A percentile compares a stretch with the other conserved stretches of the same genome.
These are phyloP conservation scores for Polyploca ridens DNA, from an alignment of 2,888 invertebrate species.

Conservation along the genomic window DNA sequence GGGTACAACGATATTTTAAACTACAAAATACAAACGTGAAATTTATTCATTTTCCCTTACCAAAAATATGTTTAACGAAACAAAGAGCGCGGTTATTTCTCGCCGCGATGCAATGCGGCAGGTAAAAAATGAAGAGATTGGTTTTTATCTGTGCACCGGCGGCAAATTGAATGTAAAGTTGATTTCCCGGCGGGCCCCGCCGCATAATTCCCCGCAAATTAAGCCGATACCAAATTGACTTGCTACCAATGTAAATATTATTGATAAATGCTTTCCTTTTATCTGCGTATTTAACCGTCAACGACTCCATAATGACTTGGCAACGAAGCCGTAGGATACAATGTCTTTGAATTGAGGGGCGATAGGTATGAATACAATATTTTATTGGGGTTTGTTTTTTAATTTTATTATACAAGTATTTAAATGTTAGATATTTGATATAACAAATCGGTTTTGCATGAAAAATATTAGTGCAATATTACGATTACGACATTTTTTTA, in stretches of 20 bases:
- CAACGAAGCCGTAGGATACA: constrained; percentile 1
- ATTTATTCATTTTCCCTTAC: neutral
- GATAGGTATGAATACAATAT: constrained; percentile 18
- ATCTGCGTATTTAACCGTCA: constrained; percentile 33
- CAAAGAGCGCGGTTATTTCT: neutral
- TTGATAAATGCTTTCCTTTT: constrained; percentile 74
- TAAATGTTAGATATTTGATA: too few relatives aligned
- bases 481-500: too few relatives aligned
- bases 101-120: constrained; percentile 30
- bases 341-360: neutral
- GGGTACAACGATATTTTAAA: neutral
- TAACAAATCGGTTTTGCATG: too few relatives aligned
- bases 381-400: constrained; percentile 10
- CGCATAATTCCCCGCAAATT: constrained; percentile 79
- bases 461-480: too few relatives aligned
- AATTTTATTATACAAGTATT: neutral
- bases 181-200: constrained; percentile 78
- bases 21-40: neutral
- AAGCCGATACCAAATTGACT: constrained; percentile 77
- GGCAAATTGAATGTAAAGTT: constrained; percentile 83
- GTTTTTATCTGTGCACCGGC: constrained; percentile 76
- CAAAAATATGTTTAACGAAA: neutral
- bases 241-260: constrained; percentile 80
- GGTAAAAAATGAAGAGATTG: constrained; percentile 74
- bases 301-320: constrained; percentile 6